A percentile compares a stretch with the other conserved stretches of the same genome.
Conservation (phyloP, 1,140 invertebrate species). For the Chironomus tepperi region DNA sequence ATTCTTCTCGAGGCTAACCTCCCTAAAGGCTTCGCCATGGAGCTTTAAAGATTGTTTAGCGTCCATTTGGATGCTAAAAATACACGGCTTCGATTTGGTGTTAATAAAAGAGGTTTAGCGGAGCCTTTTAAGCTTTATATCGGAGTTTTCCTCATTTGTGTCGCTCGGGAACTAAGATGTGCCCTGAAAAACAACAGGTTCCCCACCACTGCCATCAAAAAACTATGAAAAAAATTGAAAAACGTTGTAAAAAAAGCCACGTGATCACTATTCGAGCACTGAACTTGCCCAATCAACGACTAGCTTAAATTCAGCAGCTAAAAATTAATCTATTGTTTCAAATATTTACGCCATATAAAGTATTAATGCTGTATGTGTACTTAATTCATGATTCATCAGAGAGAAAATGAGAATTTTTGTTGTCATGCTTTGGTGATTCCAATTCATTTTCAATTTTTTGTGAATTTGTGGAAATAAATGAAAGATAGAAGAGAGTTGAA, state of each 20-base stretch:
- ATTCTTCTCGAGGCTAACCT: too few species aligned
- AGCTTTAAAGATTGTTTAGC: too few species aligned
- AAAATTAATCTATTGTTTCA: neutral
- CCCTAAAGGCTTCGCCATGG: too few species aligned
- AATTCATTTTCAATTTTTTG: conserved; percentile 21
- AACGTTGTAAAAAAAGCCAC: neutral
- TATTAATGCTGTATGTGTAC: neutral
- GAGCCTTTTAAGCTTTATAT: too few species aligned
- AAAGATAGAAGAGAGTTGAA: too few species aligned
- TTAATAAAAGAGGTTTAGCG: too few species aligned
- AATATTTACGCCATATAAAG: neutral
- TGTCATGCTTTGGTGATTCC: conserved; percentile 8
- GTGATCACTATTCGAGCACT: neutral
- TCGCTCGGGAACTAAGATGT: too few species aligned
- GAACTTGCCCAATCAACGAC: conserved; percentile 20
- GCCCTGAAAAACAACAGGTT: too few species aligned
- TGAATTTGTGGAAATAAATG: neutral
- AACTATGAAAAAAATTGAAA: neutral
- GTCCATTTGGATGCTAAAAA: too few species aligned
- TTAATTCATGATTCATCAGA: conserved; percentile 21
- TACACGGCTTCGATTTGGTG: too few species aligned
- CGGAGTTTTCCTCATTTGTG: too few species aligned
- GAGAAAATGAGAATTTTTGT: neutral
- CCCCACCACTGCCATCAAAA: too few species aligned
- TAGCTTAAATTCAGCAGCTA: neutral